Conservation (phyloP, 2,113 vertebrate species). For the Prochilodus magdalenae region DNA sequence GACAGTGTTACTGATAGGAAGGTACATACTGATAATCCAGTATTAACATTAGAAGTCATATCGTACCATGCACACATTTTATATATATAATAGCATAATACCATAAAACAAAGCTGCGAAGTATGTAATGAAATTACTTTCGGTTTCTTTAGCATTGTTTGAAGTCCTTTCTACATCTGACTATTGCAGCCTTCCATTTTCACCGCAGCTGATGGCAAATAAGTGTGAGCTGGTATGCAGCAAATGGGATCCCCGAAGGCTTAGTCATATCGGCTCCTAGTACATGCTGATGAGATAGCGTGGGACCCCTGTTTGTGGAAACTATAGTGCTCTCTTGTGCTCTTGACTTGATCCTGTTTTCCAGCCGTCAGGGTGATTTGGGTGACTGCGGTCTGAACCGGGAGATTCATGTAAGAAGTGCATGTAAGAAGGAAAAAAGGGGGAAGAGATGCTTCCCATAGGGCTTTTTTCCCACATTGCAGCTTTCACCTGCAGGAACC, state of each 20-base stretch:
- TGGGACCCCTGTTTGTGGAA: conserved; percentile 24
- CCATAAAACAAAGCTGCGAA: too few relatives aligned
- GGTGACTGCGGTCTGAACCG: conserved; percentile 26
- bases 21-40: too few relatives aligned
- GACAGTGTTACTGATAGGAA: too few relatives aligned
- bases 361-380: conserved; percentile 36
- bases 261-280: not conserved
- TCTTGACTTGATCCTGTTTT: conserved; percentile 23
- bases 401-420: too few relatives aligned
- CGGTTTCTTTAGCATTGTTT: too few relatives aligned
- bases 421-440: not conserved
- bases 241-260: not conserved
- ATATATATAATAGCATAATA: too few relatives aligned
- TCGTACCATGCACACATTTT: too few relatives aligned
- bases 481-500: too few relatives aligned
- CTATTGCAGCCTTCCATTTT: not conserved
- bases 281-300: not conserved
- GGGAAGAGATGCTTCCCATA: conserved; percentile 25
- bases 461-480: too few relatives aligned
- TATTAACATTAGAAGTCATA: too few relatives aligned
- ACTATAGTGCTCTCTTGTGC: conserved; percentile 26
- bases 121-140: too few relatives aligned
- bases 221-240: not conserved
- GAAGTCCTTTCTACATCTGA: not conserved
- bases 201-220: not conserved